phyloP scores from a whole-genome alignment of 2,888 invertebrate species.

The Hedychridium roseum region DNA sequence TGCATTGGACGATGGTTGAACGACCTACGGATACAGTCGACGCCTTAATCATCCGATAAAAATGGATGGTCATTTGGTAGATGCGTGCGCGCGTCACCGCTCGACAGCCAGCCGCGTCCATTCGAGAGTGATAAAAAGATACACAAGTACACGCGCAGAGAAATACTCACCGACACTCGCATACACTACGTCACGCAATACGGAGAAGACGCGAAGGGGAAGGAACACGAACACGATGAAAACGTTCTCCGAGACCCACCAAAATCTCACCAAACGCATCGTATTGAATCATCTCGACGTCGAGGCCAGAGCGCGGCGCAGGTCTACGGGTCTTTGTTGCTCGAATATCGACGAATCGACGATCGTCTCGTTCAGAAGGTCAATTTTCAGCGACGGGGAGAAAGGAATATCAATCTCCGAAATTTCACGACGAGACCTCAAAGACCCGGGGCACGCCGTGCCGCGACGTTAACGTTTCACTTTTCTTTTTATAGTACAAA shows the following conservation, averaged over 20 bases:
- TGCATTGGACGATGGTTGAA: too few relatives aligned
- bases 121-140: too few relatives aligned
- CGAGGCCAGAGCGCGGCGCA: constrained; percentile 30
- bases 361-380: constrained; percentile 24
- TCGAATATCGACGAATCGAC: constrained; percentile 33
- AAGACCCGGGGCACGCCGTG: constrained; percentile 30
- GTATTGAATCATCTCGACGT: constrained; percentile 40
- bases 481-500: constrained; percentile 62
- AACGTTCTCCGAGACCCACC: constrained; percentile 38
- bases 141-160: constrained; percentile 1
- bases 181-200: neutral
- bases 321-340: constrained; percentile 25
- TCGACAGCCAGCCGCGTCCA: too few relatives aligned
- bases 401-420: constrained; percentile 15
- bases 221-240: constrained; percentile 25
- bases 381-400: constrained; percentile 5
- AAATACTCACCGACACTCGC: constrained; percentile 4
- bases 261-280: constrained; percentile 42
- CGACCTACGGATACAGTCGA: too few relatives aligned
- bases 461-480: constrained; percentile 47
- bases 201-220: neutral
- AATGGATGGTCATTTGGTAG: too few relatives aligned
- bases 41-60: too few relatives aligned
- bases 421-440: constrained; percentile 31
- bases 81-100: too few relatives aligned